Conservation (phyloP, 1,140 invertebrate species). For the Hypothenemus hampei region DNA sequence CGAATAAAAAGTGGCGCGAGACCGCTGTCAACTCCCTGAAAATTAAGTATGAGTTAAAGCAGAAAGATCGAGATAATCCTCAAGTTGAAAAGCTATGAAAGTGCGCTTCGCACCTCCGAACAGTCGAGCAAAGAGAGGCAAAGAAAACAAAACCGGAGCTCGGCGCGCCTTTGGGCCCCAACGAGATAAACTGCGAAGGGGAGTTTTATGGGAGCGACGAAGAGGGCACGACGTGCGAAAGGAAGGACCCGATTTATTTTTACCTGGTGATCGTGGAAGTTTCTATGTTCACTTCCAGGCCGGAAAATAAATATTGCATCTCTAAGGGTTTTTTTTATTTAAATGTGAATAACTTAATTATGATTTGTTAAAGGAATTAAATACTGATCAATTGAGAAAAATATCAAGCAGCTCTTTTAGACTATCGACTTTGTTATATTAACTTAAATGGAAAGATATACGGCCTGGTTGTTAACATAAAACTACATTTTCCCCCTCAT, state of each 20-base stretch:
- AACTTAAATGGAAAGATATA: no score
- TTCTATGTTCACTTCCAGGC: background rate
- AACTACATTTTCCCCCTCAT: conserved; percentile 6
- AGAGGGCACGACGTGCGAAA: background rate
- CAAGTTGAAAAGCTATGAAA: conserved; percentile 18
- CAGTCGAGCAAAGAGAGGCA: conserved; percentile 15
- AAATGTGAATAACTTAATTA: background rate
- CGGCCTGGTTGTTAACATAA: no score
- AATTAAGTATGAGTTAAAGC: conserved; percentile 15
- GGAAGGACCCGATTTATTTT: conserved; percentile 6
- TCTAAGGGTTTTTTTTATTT: background rate
- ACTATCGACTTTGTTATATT: no score
- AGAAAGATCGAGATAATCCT: conserved; percentile 22
- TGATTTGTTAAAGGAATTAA: no score
- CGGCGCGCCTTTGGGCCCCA: background rate
- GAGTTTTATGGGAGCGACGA: background rate
- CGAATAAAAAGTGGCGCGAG: conserved; percentile 7
- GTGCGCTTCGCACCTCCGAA: conserved; percentile 20
- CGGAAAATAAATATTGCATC: background rate
- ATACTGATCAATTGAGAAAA: no score
- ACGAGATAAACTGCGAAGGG: background rate
- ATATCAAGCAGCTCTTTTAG: no score
- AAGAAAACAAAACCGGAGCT: conserved; percentile 10
- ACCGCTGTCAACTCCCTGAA: conserved; percentile 15
- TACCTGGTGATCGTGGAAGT: conserved; percentile 8